A percentile compares a stretch with the other conserved stretches of the same genome.
Conservation (phyloP, 2,888 invertebrate species). For the Microdon myrmicae region DNA sequence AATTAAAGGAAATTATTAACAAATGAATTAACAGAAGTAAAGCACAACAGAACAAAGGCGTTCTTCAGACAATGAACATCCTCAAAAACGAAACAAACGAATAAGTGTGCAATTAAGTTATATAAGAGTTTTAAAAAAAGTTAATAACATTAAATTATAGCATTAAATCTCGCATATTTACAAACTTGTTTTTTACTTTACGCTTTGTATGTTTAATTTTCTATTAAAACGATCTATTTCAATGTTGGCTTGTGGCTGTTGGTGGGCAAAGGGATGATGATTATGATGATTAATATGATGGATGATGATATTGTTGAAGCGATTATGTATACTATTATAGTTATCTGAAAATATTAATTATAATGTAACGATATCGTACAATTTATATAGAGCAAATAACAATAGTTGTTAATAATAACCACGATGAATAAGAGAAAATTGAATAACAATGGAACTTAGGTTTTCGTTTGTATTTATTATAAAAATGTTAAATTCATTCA, state of each 20-base stretch:
- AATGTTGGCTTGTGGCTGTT: constrained; percentile 41
- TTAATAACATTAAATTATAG: no score
- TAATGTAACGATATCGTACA: constrained; percentile 14
- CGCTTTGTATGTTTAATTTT: constrained; percentile 51
- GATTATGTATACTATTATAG: constrained; percentile 29
- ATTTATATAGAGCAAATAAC: no score
- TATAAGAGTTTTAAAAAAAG: constrained; percentile 7
- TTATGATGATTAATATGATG: no score
- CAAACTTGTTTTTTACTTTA: constrained; percentile 39
- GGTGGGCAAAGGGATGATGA: constrained; percentile 41
- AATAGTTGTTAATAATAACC: not conserved
- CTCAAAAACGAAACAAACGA: no score
- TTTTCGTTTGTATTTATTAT: constrained; percentile 25
- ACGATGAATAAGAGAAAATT: not conserved
- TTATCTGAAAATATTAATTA: constrained; percentile 44
- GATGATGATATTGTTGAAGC: no score
- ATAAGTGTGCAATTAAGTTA: no score
- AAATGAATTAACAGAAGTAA: no score
- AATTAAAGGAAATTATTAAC: no score
- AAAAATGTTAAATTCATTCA: constrained; percentile 43
- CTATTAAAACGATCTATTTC: constrained; percentile 32
- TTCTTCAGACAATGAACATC: no score
- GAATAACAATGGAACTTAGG: constrained; percentile 14
- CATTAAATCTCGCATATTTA: constrained; percentile 42
- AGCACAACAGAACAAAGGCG: no score